phyloP scores from a whole-genome alignment of 2,113 vertebrate genomes.

The Alectura lathami region DNA sequence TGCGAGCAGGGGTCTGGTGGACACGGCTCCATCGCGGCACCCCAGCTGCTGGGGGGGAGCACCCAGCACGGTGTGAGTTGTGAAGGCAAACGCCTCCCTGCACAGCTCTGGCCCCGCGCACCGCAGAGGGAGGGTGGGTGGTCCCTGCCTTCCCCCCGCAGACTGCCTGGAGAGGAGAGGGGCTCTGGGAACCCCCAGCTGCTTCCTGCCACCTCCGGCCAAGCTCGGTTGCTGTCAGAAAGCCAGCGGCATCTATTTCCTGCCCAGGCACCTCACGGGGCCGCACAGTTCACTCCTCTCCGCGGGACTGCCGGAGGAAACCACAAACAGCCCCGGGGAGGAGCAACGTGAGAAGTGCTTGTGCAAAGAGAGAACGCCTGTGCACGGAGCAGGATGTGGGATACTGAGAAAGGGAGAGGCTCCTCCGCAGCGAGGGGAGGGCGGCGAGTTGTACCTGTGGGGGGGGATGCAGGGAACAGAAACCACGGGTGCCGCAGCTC shows the following conservation, averaged over 20 bases:
- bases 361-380: neutral
- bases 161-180: neutral
- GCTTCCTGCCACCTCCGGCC: neutral
- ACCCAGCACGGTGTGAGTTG: no score
- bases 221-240: neutral
- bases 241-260: constrained; percentile 13
- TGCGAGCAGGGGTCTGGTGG: fast-evolving
- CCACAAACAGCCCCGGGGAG: neutral
- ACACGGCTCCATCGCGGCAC: fast-evolving
- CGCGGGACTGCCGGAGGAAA: neutral
- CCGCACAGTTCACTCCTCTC: neutral
- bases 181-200: constrained; percentile 33
- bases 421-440: neutral
- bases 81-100: fast-evolving
- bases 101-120: fast-evolving
- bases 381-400: fast-evolving
- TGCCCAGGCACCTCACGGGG: neutral
- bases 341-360: neutral
- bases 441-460: constrained; percentile 78
- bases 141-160: neutral
- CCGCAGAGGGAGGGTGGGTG: neutral
- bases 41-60: neutral
- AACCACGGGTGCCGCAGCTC: constrained; percentile 94
- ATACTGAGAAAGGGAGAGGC: neutral
- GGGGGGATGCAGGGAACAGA: constrained; percentile 98